phyloP scores from a whole-genome alignment of 1,140 invertebrate genomes.

The Bombus confusus region DNA sequence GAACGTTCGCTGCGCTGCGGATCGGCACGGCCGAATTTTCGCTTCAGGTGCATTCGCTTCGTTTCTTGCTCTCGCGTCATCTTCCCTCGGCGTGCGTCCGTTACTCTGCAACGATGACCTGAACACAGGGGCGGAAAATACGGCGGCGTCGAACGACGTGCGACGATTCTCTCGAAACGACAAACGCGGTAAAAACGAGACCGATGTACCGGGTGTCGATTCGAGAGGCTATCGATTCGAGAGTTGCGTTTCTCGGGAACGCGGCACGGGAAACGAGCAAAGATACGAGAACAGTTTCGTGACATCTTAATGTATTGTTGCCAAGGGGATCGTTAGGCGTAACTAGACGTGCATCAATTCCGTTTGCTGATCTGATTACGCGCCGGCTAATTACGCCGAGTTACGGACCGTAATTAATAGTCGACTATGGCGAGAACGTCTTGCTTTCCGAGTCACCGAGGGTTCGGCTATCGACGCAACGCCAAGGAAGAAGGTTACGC shows the following conservation, averaged over 20 bases:
- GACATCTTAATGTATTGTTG: conserved; percentile 78
- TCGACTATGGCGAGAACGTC: conserved; percentile 58
- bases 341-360: conserved; percentile 76
- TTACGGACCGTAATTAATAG: conserved; percentile 76
- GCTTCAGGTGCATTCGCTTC: not conserved
- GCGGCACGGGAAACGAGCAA: not conserved
- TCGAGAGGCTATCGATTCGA: not conserved
- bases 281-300: conserved; percentile 27
- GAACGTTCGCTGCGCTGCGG: conserved; percentile 10
- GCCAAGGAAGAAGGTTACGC: not conserved
- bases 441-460: conserved; percentile 4
- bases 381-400: conserved; percentile 78
- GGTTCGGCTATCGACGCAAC: not conserved
- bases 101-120: too few relatives aligned
- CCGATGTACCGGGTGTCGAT: not conserved
- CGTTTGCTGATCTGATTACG: conserved; percentile 76
- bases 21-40: not conserved
- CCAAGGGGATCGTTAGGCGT: conserved; percentile 77
- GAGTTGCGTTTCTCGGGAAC: not conserved
- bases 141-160: too few relatives aligned
- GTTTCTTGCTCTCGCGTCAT: not conserved
- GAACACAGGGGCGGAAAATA: too few relatives aligned
- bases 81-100: too few relatives aligned
- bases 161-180: too few relatives aligned
- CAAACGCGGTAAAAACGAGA: not conserved